These are phyloP conservation scores for Lota lota DNA, from an alignment of 2,113 vertebrate genomes.

Conservation along the genomic window DNA sequence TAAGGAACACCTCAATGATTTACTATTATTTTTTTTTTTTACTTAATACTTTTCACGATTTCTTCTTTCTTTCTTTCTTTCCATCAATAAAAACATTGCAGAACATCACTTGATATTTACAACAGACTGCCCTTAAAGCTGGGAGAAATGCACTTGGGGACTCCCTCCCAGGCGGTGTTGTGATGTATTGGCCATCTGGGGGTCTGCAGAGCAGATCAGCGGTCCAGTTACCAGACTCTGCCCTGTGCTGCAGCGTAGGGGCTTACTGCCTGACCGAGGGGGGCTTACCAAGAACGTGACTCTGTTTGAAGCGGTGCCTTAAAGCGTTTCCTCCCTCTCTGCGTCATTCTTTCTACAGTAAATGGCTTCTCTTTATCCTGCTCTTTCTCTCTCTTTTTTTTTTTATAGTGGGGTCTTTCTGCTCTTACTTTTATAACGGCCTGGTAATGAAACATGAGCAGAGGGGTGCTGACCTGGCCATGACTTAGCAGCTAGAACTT, in stretches of 20 bases:
- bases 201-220: slow-evolving; percentile 57
- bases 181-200: slow-evolving; percentile 64
- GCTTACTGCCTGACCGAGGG: slow-evolving; percentile 16
- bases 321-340: slow-evolving; percentile 57
- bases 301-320: slow-evolving; percentile 64
- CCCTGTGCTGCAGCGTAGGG: slow-evolving; percentile 24
- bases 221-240: slow-evolving; percentile 42
- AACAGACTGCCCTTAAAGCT: slow-evolving; percentile 18
- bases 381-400: slow-evolving; percentile 39
- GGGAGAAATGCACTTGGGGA: neutral
- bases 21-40: no score
- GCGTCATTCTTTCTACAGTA: slow-evolving; percentile 60
- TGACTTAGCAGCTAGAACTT: slow-evolving; percentile 60
- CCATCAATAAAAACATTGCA: neutral
- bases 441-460: slow-evolving; percentile 63
- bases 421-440: slow-evolving; percentile 44
- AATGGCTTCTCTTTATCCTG: slow-evolving; percentile 49
- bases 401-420: slow-evolving; percentile 47
- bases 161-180: slow-evolving; percentile 30
- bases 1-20: no score
- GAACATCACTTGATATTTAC: neutral
- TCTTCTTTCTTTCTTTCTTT: no score
- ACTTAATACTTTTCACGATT: no score
- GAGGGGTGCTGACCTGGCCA: slow-evolving; percentile 52
- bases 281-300: slow-evolving; percentile 42